These are phyloP conservation scores for Dendrocincla fuliginosa DNA, from an alignment of 2,797 vertebrate genomes.

Conservation along the genomic window DNA sequence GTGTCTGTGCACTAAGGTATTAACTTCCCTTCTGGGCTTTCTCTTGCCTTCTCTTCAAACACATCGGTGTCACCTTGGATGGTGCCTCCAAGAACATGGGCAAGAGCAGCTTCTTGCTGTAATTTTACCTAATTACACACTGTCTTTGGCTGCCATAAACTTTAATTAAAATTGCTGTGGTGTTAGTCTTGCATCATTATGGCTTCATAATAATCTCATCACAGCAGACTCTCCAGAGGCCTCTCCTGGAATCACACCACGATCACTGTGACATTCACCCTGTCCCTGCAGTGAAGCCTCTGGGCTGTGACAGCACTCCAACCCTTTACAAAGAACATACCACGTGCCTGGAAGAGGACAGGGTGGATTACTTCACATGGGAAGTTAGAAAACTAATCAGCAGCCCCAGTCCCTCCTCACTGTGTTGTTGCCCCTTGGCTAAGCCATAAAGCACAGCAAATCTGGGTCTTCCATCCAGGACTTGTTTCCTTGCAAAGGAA, in stretches of 20 bases:
- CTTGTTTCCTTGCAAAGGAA: neutral
- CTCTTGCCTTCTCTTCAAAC: neutral
- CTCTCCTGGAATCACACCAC: neutral
- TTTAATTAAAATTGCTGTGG: conserved; percentile 12
- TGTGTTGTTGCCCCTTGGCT: neutral
- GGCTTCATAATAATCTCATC: neutral
- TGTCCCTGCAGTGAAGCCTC: neutral
- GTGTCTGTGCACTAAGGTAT: neutral
- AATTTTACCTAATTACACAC: neutral
- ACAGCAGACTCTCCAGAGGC: neutral
- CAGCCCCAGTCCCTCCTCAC: neutral
- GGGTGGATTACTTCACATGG: neutral
- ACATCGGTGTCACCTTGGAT: neutral
- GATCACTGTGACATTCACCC: neutral
- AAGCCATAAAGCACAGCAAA: neutral
- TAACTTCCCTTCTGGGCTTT: neutral
- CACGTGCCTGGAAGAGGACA: rapidly evolving
- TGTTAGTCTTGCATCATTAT: neutral
- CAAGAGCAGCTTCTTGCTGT: neutral
- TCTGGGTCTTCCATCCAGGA: neutral
- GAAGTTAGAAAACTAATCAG: neutral
- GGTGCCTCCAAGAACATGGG: neutral
- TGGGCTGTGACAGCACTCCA: neutral
- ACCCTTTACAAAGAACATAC: neutral
- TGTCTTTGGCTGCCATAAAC: neutral